phyloP scores from a whole-genome alignment of 2,888 invertebrate species.

The Salticus scenicus region DNA sequence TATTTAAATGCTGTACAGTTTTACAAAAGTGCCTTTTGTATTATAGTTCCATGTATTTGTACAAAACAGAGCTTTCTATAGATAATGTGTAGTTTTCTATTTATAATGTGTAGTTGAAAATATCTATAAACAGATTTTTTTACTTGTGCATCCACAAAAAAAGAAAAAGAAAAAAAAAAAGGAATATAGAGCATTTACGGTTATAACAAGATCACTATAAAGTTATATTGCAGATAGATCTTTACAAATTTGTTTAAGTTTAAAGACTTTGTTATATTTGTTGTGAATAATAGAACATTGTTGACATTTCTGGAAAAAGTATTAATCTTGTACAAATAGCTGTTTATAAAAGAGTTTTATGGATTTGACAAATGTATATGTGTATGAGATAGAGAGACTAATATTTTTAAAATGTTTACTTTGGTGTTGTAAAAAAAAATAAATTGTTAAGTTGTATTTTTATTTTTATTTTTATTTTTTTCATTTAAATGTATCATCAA shows the following conservation, averaged over 20 bases:
- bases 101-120: slow-evolving; percentile 60
- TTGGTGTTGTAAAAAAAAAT: no score
- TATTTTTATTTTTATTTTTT: no score
- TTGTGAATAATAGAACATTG: background rate
- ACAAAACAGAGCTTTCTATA: slow-evolving; percentile 70
- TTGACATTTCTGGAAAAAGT: background rate
- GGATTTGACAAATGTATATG: background rate
- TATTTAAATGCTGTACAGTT: slow-evolving; percentile 63
- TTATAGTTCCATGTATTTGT: slow-evolving; percentile 63
- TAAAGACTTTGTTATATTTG: background rate
- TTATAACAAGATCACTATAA: background rate
- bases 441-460: no score
- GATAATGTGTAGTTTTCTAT: slow-evolving; percentile 59
- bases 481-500: no score
- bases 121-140: background rate
- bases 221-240: background rate
- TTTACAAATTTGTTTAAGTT: background rate
- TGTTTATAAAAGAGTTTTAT: slow-evolving; percentile 1
- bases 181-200: background rate
- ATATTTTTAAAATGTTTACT: no score
- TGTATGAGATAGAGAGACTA: background rate
- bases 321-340: slow-evolving; percentile 11
- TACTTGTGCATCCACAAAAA: background rate
- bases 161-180: no score
- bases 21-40: slow-evolving; percentile 65